Base-by-base conservation (phyloP, 1,140 invertebrate species). In the Drosophila burlai region DNA sequence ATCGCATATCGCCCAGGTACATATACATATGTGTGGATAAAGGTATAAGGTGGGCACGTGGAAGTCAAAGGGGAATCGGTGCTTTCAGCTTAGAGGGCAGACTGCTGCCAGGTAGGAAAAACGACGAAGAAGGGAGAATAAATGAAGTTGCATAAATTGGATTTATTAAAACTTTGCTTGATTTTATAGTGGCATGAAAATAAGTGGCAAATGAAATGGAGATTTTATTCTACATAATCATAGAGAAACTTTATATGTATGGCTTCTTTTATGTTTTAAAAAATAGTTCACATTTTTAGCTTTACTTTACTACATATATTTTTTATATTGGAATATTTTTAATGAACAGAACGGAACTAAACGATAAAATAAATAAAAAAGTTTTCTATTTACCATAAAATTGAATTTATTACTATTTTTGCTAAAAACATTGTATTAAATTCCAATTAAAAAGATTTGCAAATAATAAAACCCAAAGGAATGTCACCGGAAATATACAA, bases 11-110 rank as follows among this genome's bases (percentile, higher is more conserved):
- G 76, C 16, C 1, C 34, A 16, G 11, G n/a, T 38, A 38, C 15
- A 16, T 21, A 36, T 24, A 42, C 0, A 40, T 42, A 55, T 38
- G 4, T 38, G 6, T 38, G 18, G n/a, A 18, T 15, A 52, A 24
- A 38, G 16, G 21, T 24, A 3, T 38, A 24, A 24, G 34, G 54
- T 55, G 80, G 73, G 72, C 67, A 54, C 52, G 11, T 42, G 43
- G 29, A 29, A 60, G 50, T 65, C 64, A 71, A 71, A 71, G 66
- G 67, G 54, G 65, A 71, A 59, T 36, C 11, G 52, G 13, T 68
- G 52, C 46, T 47, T 47, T 71, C 68, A 36, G 64, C 40, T 68
- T 61, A 42, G 43, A 11, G 24, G 29, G 24, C 29, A 21, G 18
- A 50, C 45, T 49, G 50, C 31, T 60, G 38, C 15, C 57, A 74